Evolutionary conservation across 2,888 invertebrate genomes (phyloP).

Genomic region (Cephus nigrinus): DNA sequence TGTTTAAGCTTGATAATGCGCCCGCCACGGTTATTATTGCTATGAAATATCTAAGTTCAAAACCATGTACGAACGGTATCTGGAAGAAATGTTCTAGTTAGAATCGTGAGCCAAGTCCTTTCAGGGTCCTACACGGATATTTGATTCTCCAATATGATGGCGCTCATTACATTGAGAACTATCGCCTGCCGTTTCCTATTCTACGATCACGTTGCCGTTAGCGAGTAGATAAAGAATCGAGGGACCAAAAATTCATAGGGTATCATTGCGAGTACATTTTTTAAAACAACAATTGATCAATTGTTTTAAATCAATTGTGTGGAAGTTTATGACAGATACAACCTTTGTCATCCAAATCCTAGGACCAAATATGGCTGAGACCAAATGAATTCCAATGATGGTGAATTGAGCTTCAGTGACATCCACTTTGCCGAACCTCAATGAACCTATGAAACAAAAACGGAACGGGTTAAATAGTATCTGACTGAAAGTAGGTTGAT

Average conservation of each 20-base stretch:
- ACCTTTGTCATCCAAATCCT: slow-evolving; percentile 87
- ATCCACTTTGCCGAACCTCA: slow-evolving; percentile 91
- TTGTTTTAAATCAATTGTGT: not conserved
- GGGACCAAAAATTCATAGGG: not conserved
- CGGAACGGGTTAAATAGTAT: slow-evolving; percentile 1
- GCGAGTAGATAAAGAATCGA: not conserved
- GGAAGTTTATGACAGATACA: slow-evolving; percentile 43
- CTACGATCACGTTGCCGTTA: not conserved
- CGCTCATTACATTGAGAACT: not conserved
- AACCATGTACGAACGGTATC: slow-evolving; percentile 72
- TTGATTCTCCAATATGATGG: not conserved
- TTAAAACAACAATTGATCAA: not conserved
- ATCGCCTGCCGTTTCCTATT: not conserved
- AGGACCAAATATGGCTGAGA: slow-evolving; percentile 89
- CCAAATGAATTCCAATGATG: slow-evolving; percentile 87
- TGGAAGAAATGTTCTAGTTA: slow-evolving; percentile 53
- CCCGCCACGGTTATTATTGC: slow-evolving; percentile 80
- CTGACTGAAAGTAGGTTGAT: not conserved
- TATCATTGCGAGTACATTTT: not conserved
- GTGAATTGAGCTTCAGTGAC: slow-evolving; percentile 98
- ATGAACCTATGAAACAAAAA: slow-evolving; percentile 70
- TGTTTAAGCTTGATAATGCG: slow-evolving; percentile 78
- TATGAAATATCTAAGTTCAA: slow-evolving; percentile 82
- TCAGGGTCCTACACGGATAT: not conserved
- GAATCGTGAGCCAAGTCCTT: slow-evolving; percentile 7